Conservation (phyloP, 2,113 vertebrate species). For the Larimichthys crocea region DNA sequence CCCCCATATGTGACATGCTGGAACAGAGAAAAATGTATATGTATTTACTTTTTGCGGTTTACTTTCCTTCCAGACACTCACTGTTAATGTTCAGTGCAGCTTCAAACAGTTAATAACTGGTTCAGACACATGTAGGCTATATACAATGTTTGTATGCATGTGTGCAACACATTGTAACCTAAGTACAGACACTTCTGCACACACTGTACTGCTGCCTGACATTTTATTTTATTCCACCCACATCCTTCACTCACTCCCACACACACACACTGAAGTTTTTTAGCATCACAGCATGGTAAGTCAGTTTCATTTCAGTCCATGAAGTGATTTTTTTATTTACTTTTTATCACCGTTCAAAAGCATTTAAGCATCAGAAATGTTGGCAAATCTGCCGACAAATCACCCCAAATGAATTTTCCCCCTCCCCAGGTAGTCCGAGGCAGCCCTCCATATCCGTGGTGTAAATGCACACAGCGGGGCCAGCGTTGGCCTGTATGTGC, state of each 20-base stretch:
- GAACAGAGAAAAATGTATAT: too few relatives aligned
- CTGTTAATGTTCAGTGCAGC: not conserved
- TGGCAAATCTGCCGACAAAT: conserved; percentile 22
- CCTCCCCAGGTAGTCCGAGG: not conserved
- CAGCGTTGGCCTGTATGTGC: conserved; percentile 8
- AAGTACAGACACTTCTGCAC: not conserved
- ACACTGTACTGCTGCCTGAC: not conserved
- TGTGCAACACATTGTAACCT: not conserved
- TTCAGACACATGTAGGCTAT: not conserved
- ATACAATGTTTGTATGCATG: not conserved
- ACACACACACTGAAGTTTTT: conserved; percentile 22
- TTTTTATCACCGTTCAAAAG: conserved; percentile 1
- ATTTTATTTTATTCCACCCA: conserved; percentile 25
- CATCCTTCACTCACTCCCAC: not conserved
- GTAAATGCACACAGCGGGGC: conserved; percentile 14
- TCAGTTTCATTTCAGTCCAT: conserved; percentile 37
- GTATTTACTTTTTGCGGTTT: not conserved
- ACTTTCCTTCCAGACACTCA: too few relatives aligned
- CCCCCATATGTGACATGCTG: too few relatives aligned
- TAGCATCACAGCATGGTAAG: conserved; percentile 7
- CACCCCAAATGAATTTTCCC: conserved; percentile 12
- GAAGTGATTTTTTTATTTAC: not conserved
- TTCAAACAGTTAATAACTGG: not conserved
- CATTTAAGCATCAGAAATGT: conserved; percentile 18
- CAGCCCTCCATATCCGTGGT: conserved; percentile 9